Evolutionary conservation across 2,113 vertebrate genomes (phyloP), one percentile per base, ranked within the genome.

Genomic region (Xyrauchen texanus): DNA sequence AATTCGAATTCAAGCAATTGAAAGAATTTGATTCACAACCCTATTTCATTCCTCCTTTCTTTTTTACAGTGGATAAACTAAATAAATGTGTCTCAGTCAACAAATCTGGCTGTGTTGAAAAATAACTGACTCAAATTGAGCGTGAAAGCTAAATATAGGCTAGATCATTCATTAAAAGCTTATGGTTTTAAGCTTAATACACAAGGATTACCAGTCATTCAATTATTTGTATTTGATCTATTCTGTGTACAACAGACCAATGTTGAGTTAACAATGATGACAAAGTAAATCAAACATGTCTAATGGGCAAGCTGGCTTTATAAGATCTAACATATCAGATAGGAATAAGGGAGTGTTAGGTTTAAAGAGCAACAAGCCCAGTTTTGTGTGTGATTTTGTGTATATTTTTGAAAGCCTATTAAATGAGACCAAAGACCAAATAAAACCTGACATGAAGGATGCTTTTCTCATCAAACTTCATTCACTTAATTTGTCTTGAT

Each of bases 151-250:
- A 65, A 76, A 65, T 52, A 45, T 65, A 65, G 21, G 3, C 8
- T 34, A 34, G 21, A 34, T 57, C 16, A 53, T 42, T 64, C 16
- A n/a, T 75, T 75, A 4, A 34, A 51, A 63, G 6, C 15, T 51
- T 63, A 15, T 21, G 58, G 8, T 61, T 63, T 63, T 34, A 44
- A 44, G 34, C 34, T 52, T 65, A 76, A 75, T 63, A 60, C 47
- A 34, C 21, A 73, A 73, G 45, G 44, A 47, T 74, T 9, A 21
- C 10, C 16, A 42, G 4, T 52, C 34, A 16, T 66, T 51, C 13
- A 16, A 53, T 45, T 53, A 10, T 21, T 42, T 21, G 63, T 21
- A 61, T 64, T 46, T 51, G 45, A 55, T 55, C 21, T 34, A 34
- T 34, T 34, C 21, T 34, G 21, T 13, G 15, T 7, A 58, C 61